Evolutionary conservation across 2,797 vertebrate genomes (phyloP).

Genomic region (Clarias pachynema): DNA sequence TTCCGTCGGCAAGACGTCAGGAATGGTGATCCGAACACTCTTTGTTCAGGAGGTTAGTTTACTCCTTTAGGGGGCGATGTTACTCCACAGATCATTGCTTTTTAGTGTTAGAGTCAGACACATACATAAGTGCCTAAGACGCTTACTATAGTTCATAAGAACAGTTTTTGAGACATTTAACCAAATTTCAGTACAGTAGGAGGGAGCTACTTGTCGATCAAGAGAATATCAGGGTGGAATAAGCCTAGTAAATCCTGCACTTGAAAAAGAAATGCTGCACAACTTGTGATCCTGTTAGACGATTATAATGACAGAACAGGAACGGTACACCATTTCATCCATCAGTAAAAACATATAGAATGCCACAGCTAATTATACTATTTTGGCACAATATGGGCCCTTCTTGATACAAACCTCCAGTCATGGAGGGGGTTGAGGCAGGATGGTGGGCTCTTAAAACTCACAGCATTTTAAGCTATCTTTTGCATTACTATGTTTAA

Average conservation of each 20-base stretch:
- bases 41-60: conserved; percentile 90
- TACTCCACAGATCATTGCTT: background rate
- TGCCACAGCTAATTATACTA: no score
- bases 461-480: no score
- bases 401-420: no score
- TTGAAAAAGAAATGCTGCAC: background rate
- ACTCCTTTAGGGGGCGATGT: background rate
- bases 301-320: no score
- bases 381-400: no score
- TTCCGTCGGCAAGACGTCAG: conserved; percentile 93
- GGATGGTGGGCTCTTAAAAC: no score
- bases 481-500: no score
- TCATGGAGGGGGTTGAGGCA: no score
- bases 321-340: no score
- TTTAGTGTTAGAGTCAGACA: background rate
- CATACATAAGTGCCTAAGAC: background rate
- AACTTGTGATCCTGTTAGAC: no score
- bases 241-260: background rate
- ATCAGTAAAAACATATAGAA: no score
- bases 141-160: background rate
- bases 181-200: no score
- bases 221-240: background rate
- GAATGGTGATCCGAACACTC: conserved; percentile 89
- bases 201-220: background rate
- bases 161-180: background rate